A percentile compares a stretch with the other conserved stretches of the same genome.
Evolutionary conservation across 2,797 vertebrate genomes (phyloP).

Genomic region (Parauchenoglanis ngamensis): DNA sequence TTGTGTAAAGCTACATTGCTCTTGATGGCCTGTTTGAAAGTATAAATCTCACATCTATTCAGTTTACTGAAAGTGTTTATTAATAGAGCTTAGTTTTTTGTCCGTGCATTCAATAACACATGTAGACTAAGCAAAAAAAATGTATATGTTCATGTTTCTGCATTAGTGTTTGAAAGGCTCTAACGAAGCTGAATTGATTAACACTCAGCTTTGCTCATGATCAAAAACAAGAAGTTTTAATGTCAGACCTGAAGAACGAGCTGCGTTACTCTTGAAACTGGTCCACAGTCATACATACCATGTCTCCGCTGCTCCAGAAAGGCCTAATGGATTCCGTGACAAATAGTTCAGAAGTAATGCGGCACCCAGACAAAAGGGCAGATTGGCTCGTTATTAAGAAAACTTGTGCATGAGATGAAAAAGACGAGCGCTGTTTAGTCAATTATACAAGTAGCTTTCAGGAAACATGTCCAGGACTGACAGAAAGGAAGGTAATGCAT

Average conservation of each 20-base stretch:
- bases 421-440: constrained; percentile 58
- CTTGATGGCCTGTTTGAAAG: constrained; percentile 28
- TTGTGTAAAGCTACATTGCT: constrained; percentile 27
- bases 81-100: background rate
- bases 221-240: background rate
- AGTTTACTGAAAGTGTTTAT: constrained; percentile 18
- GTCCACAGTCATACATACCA: constrained; percentile 64
- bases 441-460: constrained; percentile 36
- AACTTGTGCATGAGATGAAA: constrained; percentile 53
- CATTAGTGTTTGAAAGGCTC: background rate
- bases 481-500: background rate
- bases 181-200: background rate
- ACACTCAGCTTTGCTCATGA: background rate
- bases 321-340: constrained; percentile 72
- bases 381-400: constrained; percentile 68
- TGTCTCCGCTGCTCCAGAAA: constrained; percentile 61
- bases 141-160: background rate
- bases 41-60: background rate
- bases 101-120: background rate
- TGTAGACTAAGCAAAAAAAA: background rate
- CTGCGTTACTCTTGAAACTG: constrained; percentile 33
- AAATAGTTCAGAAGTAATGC: constrained; percentile 84
- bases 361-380: constrained; percentile 72
- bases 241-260: constrained; percentile 48
- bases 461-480: constrained; percentile 43